A percentile compares a stretch with the other conserved stretches of the same genome.
Evolutionary conservation across 2,888 invertebrate species (phyloP).

Genomic region (Lottia gigantea): DNA sequence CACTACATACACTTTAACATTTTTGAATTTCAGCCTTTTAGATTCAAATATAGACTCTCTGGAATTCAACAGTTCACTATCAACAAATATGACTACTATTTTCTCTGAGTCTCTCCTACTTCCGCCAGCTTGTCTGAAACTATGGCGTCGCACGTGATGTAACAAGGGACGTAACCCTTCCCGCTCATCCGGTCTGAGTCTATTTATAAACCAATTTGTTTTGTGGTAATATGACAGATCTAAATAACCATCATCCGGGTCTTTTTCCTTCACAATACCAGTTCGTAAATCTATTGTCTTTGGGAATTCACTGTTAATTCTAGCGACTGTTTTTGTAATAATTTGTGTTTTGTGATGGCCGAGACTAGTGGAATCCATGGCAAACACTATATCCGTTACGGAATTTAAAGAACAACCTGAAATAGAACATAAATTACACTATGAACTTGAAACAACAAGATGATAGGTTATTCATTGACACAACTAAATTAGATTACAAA

Average conservation of each 20-base stretch:
- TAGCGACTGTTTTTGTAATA: background rate
- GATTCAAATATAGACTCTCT: conserved; percentile 23
- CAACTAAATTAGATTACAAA: no score
- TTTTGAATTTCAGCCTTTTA: conserved; percentile 22
- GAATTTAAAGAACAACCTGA: background rate
- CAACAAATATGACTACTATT: conserved; percentile 30
- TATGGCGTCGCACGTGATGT: conserved; percentile 5
- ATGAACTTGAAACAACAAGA: no score
- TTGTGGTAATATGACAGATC: background rate
- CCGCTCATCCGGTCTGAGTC: background rate
- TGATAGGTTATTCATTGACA: no score
- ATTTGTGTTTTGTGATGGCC: background rate
- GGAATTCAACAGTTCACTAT: conserved; percentile 20
- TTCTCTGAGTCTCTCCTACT: conserved; percentile 21
- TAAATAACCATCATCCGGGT: background rate
- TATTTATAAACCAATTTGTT: background rate
- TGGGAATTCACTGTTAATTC: background rate
- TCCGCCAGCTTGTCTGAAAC: conserved; percentile 7
- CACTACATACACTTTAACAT: conserved; percentile 13
- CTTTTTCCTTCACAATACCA: conserved; percentile 1
- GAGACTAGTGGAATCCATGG: conserved; percentile 5
- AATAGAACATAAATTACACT: background rate
- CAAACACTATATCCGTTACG: conserved; percentile 6
- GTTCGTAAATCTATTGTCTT: background rate
- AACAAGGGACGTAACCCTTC: background rate